Conservation (phyloP, 64 coral and sea anemone genomes). For the Dendrophyllia cribrosa region DNA sequence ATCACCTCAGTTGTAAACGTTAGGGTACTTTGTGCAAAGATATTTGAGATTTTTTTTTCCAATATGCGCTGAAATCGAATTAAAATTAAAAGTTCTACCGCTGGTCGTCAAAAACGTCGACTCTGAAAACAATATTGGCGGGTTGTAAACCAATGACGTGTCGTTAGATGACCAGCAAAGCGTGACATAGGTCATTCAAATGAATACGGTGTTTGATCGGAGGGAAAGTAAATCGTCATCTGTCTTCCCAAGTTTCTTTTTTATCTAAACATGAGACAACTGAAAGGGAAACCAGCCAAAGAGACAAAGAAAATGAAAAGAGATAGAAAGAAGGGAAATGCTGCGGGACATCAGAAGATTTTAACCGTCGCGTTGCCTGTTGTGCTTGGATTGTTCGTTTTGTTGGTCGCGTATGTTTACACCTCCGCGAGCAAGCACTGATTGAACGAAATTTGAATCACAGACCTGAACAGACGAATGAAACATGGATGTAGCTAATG, state of each 20-base stretch:
- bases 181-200: neutral
- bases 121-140: neutral
- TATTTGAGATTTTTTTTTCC: no score
- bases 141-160: constrained; percentile 10
- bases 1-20: no score
- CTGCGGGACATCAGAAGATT: constrained; percentile 74
- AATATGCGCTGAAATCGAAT: no score
- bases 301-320: constrained; percentile 85
- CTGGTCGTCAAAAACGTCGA: neutral
- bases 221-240: neutral
- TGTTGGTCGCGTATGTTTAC: constrained; percentile 80
- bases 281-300: constrained; percentile 87
- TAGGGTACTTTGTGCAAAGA: no score
- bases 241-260: neutral
- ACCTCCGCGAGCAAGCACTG: constrained; percentile 68
- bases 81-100: neutral
- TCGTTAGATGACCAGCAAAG: neutral
- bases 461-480: neutral
- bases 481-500: constrained; percentile 15
- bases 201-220: neutral
- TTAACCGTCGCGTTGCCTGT: constrained; percentile 86
- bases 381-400: constrained; percentile 76
- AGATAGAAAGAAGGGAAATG: constrained; percentile 76
- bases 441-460: neutral
- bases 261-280: constrained; percentile 76